Evolutionary conservation across 1,140 invertebrate genomes (phyloP).

Genomic region (Pentalonia nigronervosa): DNA sequence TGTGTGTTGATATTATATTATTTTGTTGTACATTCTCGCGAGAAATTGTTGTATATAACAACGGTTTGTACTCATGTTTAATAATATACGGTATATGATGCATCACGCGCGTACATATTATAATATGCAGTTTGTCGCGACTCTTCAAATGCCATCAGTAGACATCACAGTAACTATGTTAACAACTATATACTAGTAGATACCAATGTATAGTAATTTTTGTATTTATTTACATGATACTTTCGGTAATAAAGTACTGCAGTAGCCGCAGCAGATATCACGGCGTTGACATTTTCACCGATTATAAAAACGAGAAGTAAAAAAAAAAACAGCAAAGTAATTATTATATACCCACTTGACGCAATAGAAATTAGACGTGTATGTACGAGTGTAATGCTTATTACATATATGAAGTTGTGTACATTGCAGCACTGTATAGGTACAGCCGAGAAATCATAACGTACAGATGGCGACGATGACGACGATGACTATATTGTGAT

Average conservation of each 20-base stretch:
- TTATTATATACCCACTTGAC: not conserved
- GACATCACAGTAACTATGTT: not conserved
- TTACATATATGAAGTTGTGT: not conserved
- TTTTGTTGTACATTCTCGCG: not conserved
- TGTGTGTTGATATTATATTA: not conserved
- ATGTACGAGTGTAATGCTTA: not conserved
- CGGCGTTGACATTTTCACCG: constrained; percentile 1
- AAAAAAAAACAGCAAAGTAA: constrained; percentile 17
- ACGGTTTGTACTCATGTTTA: not conserved
- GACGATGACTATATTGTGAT: not conserved
- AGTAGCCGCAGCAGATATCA: not conserved
- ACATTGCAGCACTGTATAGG: not conserved
- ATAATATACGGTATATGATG: not conserved
- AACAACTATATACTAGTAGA: not conserved
- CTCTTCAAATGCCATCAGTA: constrained; percentile 4
- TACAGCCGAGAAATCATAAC: not conserved
- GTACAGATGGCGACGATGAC: too few relatives aligned
- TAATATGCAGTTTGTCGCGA: not conserved
- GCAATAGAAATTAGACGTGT: not conserved
- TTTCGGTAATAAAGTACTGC: not conserved
- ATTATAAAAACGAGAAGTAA: not conserved
- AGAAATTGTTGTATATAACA: not conserved
- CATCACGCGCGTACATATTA: not conserved
- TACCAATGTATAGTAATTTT: not conserved
- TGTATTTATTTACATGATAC: constrained; percentile 1